Evolutionary conservation across 2,113 vertebrate species (phyloP).

Genomic region (Sapajus apella): DNA sequence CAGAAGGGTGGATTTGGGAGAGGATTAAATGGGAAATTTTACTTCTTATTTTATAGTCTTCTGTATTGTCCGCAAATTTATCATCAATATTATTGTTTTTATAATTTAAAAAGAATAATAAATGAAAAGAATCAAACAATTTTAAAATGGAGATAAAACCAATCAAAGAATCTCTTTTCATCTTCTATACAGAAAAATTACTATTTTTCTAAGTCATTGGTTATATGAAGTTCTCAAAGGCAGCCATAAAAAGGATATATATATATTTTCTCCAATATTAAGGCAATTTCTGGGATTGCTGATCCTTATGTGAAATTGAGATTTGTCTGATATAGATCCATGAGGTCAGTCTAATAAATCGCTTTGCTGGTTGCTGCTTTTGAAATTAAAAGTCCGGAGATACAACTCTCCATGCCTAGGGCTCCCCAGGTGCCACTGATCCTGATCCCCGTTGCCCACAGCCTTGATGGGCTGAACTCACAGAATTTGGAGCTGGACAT

Average conservation of each 20-base stretch:
- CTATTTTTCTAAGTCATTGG: not conserved
- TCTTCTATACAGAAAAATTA: not conserved
- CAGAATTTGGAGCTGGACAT: not conserved
- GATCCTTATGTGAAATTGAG: conserved; percentile 59
- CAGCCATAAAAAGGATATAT: conserved; percentile 19
- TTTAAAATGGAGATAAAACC: conserved; percentile 42
- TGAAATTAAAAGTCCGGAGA: conserved; percentile 52
- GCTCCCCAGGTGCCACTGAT: not conserved
- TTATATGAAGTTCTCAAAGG: not conserved
- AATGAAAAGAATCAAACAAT: not conserved
- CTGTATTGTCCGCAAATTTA: not conserved
- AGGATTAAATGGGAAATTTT: not conserved
- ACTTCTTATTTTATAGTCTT: conserved; percentile 18
- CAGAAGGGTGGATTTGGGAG: not conserved
- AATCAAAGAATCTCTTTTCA: not conserved
- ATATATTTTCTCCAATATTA: conserved; percentile 4
- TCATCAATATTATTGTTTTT: not conserved
- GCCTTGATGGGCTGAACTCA: not conserved
- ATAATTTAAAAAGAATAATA: conserved; percentile 42
- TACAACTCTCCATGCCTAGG: not conserved
- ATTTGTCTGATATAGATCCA: conserved; percentile 67
- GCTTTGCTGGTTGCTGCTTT: not conserved
- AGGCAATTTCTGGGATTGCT: conserved; percentile 43
- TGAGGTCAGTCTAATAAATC: conserved; percentile 58
- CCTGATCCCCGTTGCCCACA: not conserved